Conservation (phyloP, 2,797 vertebrate species). For the Gouania willdenowi region DNA sequence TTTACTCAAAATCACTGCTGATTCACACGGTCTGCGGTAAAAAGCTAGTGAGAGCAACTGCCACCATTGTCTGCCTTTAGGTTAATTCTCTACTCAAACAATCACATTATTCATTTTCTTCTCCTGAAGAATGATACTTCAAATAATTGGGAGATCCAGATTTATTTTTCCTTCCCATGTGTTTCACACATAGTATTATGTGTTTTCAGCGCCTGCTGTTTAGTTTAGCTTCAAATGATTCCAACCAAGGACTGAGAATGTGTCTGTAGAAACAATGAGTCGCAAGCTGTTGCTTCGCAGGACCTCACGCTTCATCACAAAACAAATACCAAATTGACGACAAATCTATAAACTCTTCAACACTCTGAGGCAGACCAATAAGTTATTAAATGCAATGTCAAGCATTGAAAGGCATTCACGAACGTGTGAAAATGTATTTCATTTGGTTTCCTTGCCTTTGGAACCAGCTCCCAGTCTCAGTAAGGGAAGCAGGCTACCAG, state of each 20-base stretch:
- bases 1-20: constrained; percentile 1
- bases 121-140: constrained; percentile 13
- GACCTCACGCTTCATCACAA: constrained; percentile 4
- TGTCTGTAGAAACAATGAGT: constrained; percentile 11
- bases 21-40: constrained; percentile 35
- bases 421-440: too few relatives aligned
- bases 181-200: constrained; percentile 13
- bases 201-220: constrained; percentile 25
- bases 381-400: not conserved
- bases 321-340: constrained; percentile 4
- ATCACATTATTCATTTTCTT: constrained; percentile 9
- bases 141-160: constrained; percentile 16
- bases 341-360: not conserved
- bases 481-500: too few relatives aligned
- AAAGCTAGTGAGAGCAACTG: constrained; percentile 33
- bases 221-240: constrained; percentile 11
- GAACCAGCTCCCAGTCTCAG: too few relatives aligned
- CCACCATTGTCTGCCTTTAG: constrained; percentile 11
- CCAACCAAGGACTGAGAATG: constrained; percentile 13
- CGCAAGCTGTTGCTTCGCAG: constrained; percentile 22
- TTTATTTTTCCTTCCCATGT: constrained; percentile 21
- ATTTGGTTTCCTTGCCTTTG: too few relatives aligned
- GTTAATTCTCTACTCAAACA: not conserved
- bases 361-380: not conserved
- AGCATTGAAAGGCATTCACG: not conserved